Evolutionary conservation across 1,140 invertebrate species (phyloP).

Genomic region (Xylocopa sonorina): DNA sequence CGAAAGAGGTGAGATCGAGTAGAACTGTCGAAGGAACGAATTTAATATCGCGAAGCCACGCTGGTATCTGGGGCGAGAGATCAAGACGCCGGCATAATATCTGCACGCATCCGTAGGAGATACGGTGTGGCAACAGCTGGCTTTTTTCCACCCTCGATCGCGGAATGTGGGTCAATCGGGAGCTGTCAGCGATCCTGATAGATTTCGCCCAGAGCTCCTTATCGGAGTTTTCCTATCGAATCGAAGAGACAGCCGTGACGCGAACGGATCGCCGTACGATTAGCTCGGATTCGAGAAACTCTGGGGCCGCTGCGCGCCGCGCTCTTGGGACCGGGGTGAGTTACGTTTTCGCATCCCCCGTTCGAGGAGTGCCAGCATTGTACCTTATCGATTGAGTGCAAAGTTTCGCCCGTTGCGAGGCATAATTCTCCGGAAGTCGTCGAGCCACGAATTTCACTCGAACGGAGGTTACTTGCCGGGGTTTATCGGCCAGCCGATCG

Average conservation of each 20-base stretch:
- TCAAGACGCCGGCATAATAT: conserved; percentile 19
- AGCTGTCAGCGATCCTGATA: conserved; percentile 66
- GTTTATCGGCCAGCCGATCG: conserved; percentile 7
- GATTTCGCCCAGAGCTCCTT: conserved; percentile 56
- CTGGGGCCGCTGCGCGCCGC: neutral
- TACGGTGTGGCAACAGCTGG: conserved; percentile 41
- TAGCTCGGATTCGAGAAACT: conserved; percentile 54
- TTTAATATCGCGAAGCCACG: neutral
- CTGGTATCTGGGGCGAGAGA: neutral
- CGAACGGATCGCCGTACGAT: conserved; percentile 65
- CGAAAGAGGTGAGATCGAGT: too few species aligned
- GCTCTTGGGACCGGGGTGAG: neutral
- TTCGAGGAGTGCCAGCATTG: neutral
- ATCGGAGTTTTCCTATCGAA: conserved; percentile 56
- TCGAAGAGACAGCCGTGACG: conserved; percentile 51
- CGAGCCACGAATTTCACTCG: conserved; percentile 17
- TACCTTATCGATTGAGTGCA: conserved; percentile 20
- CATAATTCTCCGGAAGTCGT: conserved; percentile 18
- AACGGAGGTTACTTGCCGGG: neutral
- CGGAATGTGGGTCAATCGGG: conserved; percentile 66
- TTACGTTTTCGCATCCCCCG: conserved; percentile 33
- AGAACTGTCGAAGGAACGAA: neutral
- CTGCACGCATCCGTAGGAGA: conserved; percentile 21
- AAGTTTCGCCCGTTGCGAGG: conserved; percentile 33
- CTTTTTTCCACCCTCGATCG: conserved; percentile 4